These are phyloP conservation scores for Fragum sueziense DNA, from an alignment of 2,888 invertebrate species.

Conservation along the genomic window DNA sequence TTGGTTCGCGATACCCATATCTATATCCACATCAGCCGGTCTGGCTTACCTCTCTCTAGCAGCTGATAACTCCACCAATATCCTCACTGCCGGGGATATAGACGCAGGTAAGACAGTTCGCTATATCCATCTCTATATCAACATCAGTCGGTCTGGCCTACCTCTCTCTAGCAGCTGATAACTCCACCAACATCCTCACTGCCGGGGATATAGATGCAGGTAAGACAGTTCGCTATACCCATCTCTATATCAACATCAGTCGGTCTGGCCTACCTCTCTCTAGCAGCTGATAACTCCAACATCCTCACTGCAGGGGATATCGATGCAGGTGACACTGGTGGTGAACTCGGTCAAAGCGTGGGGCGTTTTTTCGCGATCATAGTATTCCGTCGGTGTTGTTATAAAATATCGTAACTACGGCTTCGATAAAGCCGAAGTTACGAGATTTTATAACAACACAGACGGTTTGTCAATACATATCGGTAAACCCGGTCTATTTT, in stretches of 20 bases:
- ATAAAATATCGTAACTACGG: too few relatives aligned
- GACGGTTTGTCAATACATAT: too few relatives aligned
- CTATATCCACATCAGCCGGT: conserved; percentile 76
- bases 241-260: conserved; percentile 76
- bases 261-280: conserved; percentile 75
- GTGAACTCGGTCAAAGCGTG: conserved; percentile 78
- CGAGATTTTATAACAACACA: too few relatives aligned
- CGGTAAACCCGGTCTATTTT: too few relatives aligned
- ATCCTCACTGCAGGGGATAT: conserved; percentile 61
- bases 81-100: conserved; percentile 61
- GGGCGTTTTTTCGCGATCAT: too few relatives aligned
- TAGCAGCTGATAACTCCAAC: conserved; percentile 58
- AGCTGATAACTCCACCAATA: conserved; percentile 53
- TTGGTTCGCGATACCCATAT: conserved; percentile 79
- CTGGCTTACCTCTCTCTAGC: conserved; percentile 74
- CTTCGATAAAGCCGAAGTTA: too few relatives aligned
- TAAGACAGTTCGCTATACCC: conserved; percentile 78
- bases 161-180: conserved; percentile 66
- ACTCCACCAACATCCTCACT: conserved; percentile 57
- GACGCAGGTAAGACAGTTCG: conserved; percentile 72
- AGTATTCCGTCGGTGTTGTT: too few relatives aligned
- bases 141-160: conserved; percentile 77
- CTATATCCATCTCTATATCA: conserved; percentile 77
- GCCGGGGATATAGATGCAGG: conserved; percentile 67
- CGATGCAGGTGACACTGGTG: conserved; percentile 69